Base-by-base conservation (phyloP, 2,113 vertebrate species). In the Erpornis zantholeuca region DNA sequence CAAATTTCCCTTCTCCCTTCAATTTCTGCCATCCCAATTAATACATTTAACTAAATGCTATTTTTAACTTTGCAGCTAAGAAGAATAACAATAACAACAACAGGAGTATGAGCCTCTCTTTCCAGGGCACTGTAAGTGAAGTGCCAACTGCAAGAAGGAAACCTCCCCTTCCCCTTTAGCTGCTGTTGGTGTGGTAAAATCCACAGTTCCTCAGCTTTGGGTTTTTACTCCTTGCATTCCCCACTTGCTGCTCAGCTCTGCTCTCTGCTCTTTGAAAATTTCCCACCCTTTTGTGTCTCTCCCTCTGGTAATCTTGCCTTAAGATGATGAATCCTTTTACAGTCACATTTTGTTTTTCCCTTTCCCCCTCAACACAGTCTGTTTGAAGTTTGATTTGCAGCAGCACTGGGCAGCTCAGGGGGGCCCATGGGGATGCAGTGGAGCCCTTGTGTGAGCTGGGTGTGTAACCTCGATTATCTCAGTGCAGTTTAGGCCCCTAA, bases 291-390 rank as follows among this genome's bases (percentile, higher is more conserved):
- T 80, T 63, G 36, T 45, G 9, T n/a, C 49, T 44, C 33, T 52
- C 12, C 24, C 66, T 47, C 38, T 77, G 11, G 16, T 52, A 49
- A 17, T 38, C 35, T n/a, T 93, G 56, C 10, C 15, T 68, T 72
- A 42, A 77, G 35, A 16, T 25, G 16, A 11, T 45, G 28, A 86
- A 18, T 49, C 53, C n/a, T 56, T 68, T 64, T 50, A 19, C 15
- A 33, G 44, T 24, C 49, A 64, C 4, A 2, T 77, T 69, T 72
- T 19, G 4, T 0, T 11, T 54, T 77, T 61, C 59, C 31, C 12
- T 65, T 76, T 49, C 17, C 17, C 36, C 9, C n/a, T 35, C 35
- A 29, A 36, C 0, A 2, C 3, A 5, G 15, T 6, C 2, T 56
- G 69, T 79, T 56, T 66, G 11, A 49, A 59, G 49, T n/a, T 84